Percentiles rank a stretch among this genome's conserved stretches.
phyloP scores from a whole-genome alignment of 2,113 vertebrate species.

The Uropsilus gracilis region DNA sequence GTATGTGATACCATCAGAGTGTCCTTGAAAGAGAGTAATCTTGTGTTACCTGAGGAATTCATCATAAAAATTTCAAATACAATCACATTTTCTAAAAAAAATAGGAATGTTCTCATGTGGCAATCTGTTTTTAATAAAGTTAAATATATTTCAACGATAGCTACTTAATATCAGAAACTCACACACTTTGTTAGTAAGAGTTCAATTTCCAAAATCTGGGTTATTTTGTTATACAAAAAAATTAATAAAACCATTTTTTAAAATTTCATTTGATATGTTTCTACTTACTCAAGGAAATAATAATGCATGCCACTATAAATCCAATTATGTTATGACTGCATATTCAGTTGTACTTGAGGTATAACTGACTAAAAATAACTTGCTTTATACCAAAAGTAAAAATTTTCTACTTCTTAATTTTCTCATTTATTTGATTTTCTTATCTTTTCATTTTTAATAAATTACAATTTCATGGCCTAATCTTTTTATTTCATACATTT shows the following conservation, averaged over 20 bases:
- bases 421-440: too few relatives aligned
- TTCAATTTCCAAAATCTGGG: background rate
- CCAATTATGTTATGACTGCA: background rate
- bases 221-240: background rate
- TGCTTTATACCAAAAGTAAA: too few relatives aligned
- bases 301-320: background rate
- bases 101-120: background rate
- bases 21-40: background rate
- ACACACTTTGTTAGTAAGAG: background rate
- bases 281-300: background rate
- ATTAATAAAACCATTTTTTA: background rate
- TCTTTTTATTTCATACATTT: background rate
- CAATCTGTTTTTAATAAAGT: background rate
- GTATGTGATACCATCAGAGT: background rate
- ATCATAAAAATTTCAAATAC: background rate
- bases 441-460: too few relatives aligned
- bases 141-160: background rate
- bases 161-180: background rate
- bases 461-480: background rate
- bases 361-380: background rate
- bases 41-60: background rate
- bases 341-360: background rate
- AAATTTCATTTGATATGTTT: background rate
- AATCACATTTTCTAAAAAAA: too few relatives aligned
- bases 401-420: background rate